Evolutionary conservation across 2,113 vertebrate genomes (phyloP).

Genomic region (Ictidomys tridecemlineatus): DNA sequence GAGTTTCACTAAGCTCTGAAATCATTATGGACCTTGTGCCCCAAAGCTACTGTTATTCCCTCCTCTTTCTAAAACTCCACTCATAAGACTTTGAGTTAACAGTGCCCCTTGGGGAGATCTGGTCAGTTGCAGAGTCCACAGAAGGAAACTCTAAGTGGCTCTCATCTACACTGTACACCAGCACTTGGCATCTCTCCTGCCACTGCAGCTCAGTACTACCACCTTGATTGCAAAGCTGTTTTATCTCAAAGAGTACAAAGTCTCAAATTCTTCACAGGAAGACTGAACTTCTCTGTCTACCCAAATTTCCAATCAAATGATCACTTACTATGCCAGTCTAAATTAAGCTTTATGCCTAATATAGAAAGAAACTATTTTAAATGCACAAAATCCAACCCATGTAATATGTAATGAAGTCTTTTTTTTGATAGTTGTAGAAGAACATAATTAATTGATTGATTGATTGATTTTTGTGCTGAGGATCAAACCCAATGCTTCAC

Average conservation of each 20-base stretch:
- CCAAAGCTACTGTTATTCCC: not conserved
- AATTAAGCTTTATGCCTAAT: constrained; percentile 60
- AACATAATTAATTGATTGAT: no score
- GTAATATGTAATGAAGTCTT: constrained; percentile 12
- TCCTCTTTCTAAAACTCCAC: not conserved
- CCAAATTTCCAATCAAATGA: constrained; percentile 65
- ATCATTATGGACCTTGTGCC: not conserved
- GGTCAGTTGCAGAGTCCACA: not conserved
- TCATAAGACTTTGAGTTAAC: not conserved
- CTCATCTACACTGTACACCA: not conserved
- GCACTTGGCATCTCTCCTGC: not conserved
- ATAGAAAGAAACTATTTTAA: constrained; percentile 59
- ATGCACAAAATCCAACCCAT: constrained; percentile 34
- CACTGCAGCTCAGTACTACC: not conserved
- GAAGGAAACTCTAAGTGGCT: not conserved
- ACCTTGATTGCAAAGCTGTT: not conserved
- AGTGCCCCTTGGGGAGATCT: not conserved
- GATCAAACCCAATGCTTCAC: no score
- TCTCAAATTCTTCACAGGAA: constrained; percentile 25
- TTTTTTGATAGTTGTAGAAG: no score
- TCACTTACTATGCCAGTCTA: constrained; percentile 47
- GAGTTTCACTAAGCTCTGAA: not conserved
- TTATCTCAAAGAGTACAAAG: not conserved
- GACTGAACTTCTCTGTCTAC: constrained; percentile 41
- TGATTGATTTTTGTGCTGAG: no score